These are phyloP conservation scores for Crioceris asparagi DNA, from an alignment of 2,888 invertebrate species.

Conservation along the genomic window DNA sequence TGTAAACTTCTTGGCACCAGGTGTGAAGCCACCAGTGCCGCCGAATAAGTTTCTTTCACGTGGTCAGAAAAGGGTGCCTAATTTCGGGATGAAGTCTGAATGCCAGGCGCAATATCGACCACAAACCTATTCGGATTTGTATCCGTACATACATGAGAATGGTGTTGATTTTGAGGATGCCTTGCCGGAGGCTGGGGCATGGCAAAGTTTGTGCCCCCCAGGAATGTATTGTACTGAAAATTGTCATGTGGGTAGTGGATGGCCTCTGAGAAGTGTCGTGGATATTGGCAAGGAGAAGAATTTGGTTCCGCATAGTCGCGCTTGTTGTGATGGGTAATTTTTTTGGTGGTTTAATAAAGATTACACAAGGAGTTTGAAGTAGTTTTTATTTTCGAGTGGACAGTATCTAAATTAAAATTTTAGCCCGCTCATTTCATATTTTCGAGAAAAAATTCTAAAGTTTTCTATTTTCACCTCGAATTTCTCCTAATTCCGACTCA, in stretches of 20 bases:
- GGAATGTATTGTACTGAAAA: constrained; percentile 39
- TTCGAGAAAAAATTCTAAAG: no score
- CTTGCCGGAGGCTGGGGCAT: constrained; percentile 26
- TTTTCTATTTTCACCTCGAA: no score
- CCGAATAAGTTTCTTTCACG: constrained; percentile 24
- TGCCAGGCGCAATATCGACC: constrained; percentile 26
- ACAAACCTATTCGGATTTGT: constrained; percentile 30
- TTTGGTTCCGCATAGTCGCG: no score
- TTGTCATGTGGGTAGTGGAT: constrained; percentile 36
- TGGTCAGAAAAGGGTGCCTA: constrained; percentile 24
- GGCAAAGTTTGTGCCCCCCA: constrained; percentile 33
- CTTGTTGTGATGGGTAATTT: no score
- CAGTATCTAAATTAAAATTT: no score
- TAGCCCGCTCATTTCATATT: no score
- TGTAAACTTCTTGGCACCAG: no score
- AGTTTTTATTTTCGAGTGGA: no score
- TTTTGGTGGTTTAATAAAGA: no score
- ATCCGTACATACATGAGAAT: constrained; percentile 26
- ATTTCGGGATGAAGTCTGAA: constrained; percentile 31
- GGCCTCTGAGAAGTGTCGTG: constrained; percentile 28
- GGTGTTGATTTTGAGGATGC: constrained; percentile 27
- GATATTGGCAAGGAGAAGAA: background rate
- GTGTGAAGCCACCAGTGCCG: constrained; percentile 14
- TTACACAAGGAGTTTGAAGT: no score
- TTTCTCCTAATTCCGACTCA: no score